Conservation (phyloP, 2,888 invertebrate species). For the Callinectes sapidus region DNA sequence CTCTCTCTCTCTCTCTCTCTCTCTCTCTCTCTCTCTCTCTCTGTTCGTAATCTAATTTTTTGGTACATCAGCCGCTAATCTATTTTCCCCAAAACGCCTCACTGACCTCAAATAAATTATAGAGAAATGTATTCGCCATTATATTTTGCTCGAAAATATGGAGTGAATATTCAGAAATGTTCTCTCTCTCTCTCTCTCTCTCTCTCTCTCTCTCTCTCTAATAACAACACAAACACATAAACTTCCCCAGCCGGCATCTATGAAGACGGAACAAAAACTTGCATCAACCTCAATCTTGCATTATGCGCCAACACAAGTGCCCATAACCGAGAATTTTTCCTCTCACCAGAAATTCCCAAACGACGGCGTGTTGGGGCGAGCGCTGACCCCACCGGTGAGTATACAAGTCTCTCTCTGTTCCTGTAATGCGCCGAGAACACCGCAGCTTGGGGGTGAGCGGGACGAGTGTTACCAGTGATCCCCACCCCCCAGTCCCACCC, state of each 20-base stretch:
- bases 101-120: too few species aligned
- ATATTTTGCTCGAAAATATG: too few species aligned
- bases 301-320: neutral
- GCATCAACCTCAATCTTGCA: neutral
- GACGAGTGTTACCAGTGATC: neutral
- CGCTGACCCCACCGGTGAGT: slow-evolving; percentile 8
- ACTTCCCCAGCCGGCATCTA: neutral
- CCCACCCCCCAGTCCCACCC: neutral
- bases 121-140: too few species aligned
- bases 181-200: slow-evolving; percentile 25
- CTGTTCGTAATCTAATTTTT: too few species aligned
- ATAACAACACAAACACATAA: neutral
- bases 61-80: too few species aligned
- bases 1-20: neutral
- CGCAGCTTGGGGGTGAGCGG: neutral
- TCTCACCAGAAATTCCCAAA: neutral
- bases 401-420: neutral
- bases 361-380: neutral
- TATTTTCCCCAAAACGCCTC: too few species aligned
- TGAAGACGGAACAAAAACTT: neutral
- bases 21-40: neutral
- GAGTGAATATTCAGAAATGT: neutral
- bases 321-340: neutral
- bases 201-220: slow-evolving; percentile 9
- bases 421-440: neutral